Percentiles rank a stretch among this genome's conserved stretches.
phyloP scores from a whole-genome alignment of 2,113 vertebrate species.

The Tylochromis polylepis region DNA sequence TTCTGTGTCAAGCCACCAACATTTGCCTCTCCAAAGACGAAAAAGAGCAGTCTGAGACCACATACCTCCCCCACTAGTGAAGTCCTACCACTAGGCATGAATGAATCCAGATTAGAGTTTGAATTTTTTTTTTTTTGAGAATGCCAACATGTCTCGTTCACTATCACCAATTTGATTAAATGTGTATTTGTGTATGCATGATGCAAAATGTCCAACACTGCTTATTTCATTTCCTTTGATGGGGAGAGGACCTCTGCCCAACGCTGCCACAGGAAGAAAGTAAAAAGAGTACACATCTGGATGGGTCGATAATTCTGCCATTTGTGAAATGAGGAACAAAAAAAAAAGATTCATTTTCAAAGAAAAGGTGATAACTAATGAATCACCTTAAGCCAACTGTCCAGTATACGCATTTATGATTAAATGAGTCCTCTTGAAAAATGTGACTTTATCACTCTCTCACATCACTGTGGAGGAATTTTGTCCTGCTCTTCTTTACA shows the following conservation, averaged over 20 bases:
- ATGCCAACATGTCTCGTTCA: neutral
- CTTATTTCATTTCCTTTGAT: neutral
- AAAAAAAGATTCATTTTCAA: neutral
- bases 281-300: neutral
- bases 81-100: neutral
- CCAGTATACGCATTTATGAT: neutral
- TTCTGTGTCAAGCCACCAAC: neutral
- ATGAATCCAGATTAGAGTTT: neutral
- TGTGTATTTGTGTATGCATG: neutral
- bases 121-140: neutral
- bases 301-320: neutral
- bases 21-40: neutral
- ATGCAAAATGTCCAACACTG: neutral
- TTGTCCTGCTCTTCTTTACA: neutral
- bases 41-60: neutral
- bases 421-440: neutral
- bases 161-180: neutral
- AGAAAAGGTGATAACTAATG: neutral
- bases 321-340: neutral
- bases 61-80: neutral
- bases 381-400: neutral
- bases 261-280: neutral
- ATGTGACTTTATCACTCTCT: neutral
- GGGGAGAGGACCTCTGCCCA: too few relatives aligned
- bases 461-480: neutral